Conservation (phyloP, 2,888 invertebrate genomes). For the Nymphalis urticae region DNA sequence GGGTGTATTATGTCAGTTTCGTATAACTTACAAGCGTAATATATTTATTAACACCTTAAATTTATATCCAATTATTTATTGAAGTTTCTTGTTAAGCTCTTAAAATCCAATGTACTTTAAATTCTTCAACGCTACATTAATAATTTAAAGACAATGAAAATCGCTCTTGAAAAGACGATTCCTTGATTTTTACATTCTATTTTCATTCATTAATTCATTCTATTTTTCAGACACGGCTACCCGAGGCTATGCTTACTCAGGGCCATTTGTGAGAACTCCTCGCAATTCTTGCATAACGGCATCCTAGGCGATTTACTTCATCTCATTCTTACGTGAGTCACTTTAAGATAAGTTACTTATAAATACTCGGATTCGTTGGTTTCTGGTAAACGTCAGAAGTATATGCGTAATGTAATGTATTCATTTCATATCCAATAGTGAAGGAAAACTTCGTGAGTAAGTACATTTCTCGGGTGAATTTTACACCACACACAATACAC, state of each 20-base stretch:
- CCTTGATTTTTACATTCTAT: slow-evolving; percentile 11
- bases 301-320: slow-evolving; percentile 85
- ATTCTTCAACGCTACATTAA: slow-evolving; percentile 6
- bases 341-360: slow-evolving; percentile 15
- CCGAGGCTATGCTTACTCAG: slow-evolving; percentile 84
- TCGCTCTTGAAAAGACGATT: slow-evolving; percentile 5
- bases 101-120: background rate
- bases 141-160: slow-evolving; percentile 8
- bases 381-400: background rate
- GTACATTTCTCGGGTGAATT: too few relatives aligned
- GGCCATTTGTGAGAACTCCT: slow-evolving; percentile 85
- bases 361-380: background rate
- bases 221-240: slow-evolving; percentile 78
- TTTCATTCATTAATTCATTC: slow-evolving; percentile 3
- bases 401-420: background rate
- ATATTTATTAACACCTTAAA: too few relatives aligned
- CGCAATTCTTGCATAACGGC: slow-evolving; percentile 83
- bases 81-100: too few relatives aligned
- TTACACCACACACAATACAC: background rate
- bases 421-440: background rate
- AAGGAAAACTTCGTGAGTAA: too few relatives aligned
- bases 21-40: too few relatives aligned
- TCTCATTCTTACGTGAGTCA: slow-evolving; percentile 85
- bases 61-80: too few relatives aligned
- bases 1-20: too few relatives aligned